Evolutionary conservation across 2,113 vertebrate genomes (phyloP).

Genomic region (Gobio gobio): DNA sequence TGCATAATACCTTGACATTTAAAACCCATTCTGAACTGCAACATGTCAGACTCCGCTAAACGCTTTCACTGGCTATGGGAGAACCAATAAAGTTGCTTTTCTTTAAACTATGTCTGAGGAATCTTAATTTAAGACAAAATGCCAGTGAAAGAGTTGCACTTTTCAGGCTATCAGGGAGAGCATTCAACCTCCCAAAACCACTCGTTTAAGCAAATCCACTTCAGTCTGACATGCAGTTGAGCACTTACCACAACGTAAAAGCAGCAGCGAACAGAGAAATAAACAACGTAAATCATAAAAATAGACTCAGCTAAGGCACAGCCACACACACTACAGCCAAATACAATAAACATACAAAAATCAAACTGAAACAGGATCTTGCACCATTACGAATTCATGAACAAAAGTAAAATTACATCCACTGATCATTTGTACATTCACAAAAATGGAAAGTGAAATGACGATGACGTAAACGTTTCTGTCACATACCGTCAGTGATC

Average conservation of each 20-base stretch:
- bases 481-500: conserved; percentile 84
- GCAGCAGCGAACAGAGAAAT: conserved; percentile 83
- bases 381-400: background rate
- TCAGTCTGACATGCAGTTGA: conserved; percentile 81
- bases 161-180: conserved; percentile 65
- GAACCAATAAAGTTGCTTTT: conserved; percentile 8
- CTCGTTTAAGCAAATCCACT: conserved; percentile 72
- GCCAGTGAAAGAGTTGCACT: conserved; percentile 79
- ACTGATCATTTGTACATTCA: conserved; percentile 27
- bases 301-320: conserved; percentile 56
- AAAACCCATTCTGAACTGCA: conserved; percentile 36
- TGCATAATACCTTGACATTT: conserved; percentile 56
- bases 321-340: conserved; percentile 59
- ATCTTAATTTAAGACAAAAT: background rate
- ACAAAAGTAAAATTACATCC: conserved; percentile 37
- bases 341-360: conserved; percentile 26
- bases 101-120: background rate
- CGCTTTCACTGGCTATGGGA: conserved; percentile 75
- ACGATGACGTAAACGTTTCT: accelerated
- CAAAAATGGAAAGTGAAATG: conserved; percentile 19
- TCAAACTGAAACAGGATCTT: conserved; percentile 11
- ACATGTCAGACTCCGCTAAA: conserved; percentile 53
- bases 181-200: conserved; percentile 65
- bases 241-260: conserved; percentile 85
- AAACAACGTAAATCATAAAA: conserved; percentile 79